Evolutionary conservation across 2,888 invertebrate species (phyloP), one percentile per base, ranked within the genome.

Genomic region (Sinohyriopsis cumingii): DNA sequence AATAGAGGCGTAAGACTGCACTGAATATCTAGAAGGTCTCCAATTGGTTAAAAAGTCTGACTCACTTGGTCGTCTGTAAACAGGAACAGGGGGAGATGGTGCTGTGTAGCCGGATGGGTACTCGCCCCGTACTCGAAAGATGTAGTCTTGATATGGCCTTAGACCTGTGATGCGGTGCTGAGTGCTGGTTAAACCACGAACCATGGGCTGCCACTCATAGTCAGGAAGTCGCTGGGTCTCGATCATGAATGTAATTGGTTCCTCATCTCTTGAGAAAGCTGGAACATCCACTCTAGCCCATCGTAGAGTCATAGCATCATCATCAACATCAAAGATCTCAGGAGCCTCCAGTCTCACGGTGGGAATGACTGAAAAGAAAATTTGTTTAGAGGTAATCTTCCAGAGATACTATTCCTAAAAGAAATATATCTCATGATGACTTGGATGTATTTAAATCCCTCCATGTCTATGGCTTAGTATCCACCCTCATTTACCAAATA

Each of bases 61-160:
- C 85, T 84, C 75, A 87, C 86, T 81, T 80, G 85, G 85, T 67
- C 81, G 76, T 63, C 85, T 79, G 81, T 84, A 86, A 65, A 84
- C 81, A n/a, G 84, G 82, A 3, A 95, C 95, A 88, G 94, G 95
- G 1, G 98, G 97, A 69, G 97, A 97, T 0, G 99, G 98, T 88
- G 98, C 98, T 90, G 97, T 97, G 79, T 97, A 94, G 63, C 98
- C 99, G 88, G 95, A 96, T 12, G 75, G 84, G 89, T 95, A 91
- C 97, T 99, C 90, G 96, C 98, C 98, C 45, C 98, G 93, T 55
- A 99, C 94, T 74, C 99, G 93, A 92, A 98, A 97, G 90, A 95
- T 95, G 91, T 99, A 99, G 91, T 98, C 98, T 80, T 95, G 93
- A 91, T 95, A 96, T 1, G 98, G 96, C 87, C 96, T 94, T 74